phyloP scores from a whole-genome alignment of 1,140 invertebrate species.

The Aethina tumida region DNA sequence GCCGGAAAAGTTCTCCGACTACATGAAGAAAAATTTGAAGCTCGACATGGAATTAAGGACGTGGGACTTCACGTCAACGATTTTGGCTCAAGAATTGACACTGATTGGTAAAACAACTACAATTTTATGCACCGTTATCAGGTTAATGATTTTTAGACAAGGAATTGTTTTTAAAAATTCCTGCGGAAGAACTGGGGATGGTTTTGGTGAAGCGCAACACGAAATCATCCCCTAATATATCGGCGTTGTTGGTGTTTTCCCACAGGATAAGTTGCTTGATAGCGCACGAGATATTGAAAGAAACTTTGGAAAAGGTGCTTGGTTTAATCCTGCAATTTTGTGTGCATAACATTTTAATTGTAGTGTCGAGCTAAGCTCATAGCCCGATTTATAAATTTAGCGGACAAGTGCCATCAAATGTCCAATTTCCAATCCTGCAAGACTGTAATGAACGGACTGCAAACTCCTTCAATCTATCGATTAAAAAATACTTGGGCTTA shows the following conservation, averaged over 20 bases:
- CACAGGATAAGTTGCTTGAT: constrained; percentile 42
- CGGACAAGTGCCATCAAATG: constrained; percentile 40
- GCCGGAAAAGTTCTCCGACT: too few species aligned
- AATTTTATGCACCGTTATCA: too few species aligned
- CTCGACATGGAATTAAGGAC: constrained; percentile 36
- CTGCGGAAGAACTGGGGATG: constrained; percentile 35
- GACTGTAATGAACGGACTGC: constrained; percentile 43
- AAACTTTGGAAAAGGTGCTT: constrained; percentile 31
- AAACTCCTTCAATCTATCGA: constrained; percentile 42
- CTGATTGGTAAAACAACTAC: too few species aligned
- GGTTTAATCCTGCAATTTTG: not conserved
- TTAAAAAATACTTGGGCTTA: constrained; percentile 41
- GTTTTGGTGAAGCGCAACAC: constrained; percentile 37
- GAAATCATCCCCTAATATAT: constrained; percentile 42
- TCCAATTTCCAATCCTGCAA: constrained; percentile 45
- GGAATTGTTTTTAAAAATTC: constrained; percentile 42
- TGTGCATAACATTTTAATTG: constrained; percentile 13
- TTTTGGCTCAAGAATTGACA: constrained; percentile 41
- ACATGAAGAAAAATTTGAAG: constrained; percentile 30
- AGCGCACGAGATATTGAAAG: constrained; percentile 39
- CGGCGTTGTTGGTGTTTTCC: constrained; percentile 42
- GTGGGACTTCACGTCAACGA: constrained; percentile 44
- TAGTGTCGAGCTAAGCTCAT: constrained; percentile 41
- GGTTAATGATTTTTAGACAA: too few species aligned
- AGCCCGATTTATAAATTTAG: constrained; percentile 42